Conservation (phyloP, 2,888 invertebrate genomes). For the Glyphotaelius pellucidus region DNA sequence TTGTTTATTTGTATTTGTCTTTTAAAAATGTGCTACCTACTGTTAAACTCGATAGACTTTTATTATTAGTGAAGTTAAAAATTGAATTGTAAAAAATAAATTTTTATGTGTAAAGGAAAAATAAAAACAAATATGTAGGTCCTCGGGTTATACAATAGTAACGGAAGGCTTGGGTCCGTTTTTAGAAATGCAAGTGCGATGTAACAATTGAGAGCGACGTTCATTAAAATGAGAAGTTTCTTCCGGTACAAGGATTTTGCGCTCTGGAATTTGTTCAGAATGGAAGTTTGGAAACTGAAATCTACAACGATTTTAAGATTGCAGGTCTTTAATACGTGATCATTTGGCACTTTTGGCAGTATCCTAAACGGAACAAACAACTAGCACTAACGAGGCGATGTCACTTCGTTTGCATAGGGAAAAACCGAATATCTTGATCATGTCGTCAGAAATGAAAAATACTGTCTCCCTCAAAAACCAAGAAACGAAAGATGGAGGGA, state of each 20-base stretch:
- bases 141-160: neutral
- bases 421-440: neutral
- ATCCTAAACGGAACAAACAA: neutral
- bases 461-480: neutral
- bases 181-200: neutral
- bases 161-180: neutral
- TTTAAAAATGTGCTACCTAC: too few relatives aligned
- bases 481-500: neutral
- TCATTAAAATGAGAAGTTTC: too few relatives aligned
- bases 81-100: too few relatives aligned
- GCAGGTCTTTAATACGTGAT: neutral
- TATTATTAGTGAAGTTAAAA: too few relatives aligned
- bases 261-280: neutral
- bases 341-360: neutral
- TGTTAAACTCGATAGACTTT: too few relatives aligned
- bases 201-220: too few relatives aligned
- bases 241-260: neutral
- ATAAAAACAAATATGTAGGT: neutral
- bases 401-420: neutral
- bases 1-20: too few relatives aligned
- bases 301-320: neutral
- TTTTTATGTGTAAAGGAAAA: too few relatives aligned
- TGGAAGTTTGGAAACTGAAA: neutral
- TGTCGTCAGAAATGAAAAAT: neutral
- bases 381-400: neutral